Base-by-base conservation (phyloP, 2,888 invertebrate species). In the Eurytoma adleriae region DNA sequence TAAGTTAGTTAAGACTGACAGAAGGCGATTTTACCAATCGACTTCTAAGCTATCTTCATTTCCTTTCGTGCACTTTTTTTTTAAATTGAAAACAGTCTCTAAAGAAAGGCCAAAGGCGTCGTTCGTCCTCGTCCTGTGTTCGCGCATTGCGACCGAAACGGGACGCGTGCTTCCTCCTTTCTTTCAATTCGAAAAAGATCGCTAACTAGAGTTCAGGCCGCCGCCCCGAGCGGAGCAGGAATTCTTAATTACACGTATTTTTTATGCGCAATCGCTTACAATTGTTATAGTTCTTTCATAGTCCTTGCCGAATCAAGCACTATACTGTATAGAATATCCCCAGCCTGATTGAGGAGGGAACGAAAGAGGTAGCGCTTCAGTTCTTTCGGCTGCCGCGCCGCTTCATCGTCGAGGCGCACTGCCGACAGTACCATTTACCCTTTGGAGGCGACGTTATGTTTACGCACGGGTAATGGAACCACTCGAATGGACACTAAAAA, bases 391-490 rank as follows among this genome's bases (percentile, higher is more conserved):
- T 95, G 62, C 96, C 94, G 80, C 96, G 94, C 84, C 97, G 94
- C 83, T 96, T 95, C 96, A 97, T 96, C 80, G 96, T 95, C 83
- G 95, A 94, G 78, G 96, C 95, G 91, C 99, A 99, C 88, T 97
- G 97, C 0, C 98, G 98, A 91, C 99, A 99, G 91, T 96, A 99
- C 99, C 99, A 99, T 91, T 99, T 99, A 77, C 99, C 98, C 91
- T 98, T 98, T 0, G 99, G 99, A 62, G 98, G 97, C 76, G 97
- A 96, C 0, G 96, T 96, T 85, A 99, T 96, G 69, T 97, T 97
- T 71, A 99, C 99, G 91, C 99, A 99, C 7, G 96, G 96, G 92
- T 99, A 99, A 92, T 99, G 99, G 92, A 99, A 99, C 99, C 99
- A 99, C 91, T 99, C 98, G 88, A 97, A 97, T 1, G 97, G 97